These are phyloP conservation scores for Monoplex corrugatus DNA, from an alignment of 2,888 invertebrate genomes.

Conservation along the genomic window DNA sequence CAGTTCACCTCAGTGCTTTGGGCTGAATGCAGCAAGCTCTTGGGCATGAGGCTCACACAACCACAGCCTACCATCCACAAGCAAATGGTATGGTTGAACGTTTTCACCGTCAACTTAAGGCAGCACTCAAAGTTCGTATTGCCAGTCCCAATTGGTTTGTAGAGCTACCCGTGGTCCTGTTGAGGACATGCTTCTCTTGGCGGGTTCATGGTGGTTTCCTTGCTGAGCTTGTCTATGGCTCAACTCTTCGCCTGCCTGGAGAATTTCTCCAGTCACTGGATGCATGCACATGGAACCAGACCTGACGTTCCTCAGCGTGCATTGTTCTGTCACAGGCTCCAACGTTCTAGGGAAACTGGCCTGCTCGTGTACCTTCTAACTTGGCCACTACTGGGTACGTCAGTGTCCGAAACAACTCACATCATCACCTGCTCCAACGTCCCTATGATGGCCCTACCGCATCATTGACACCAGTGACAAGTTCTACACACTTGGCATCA, in stretches of 20 bases:
- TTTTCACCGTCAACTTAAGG: constrained; percentile 43
- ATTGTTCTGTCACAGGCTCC: constrained; percentile 20
- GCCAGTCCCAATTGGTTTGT: constrained; percentile 3
- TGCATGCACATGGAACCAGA: constrained; percentile 40
- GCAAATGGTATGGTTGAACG: constrained; percentile 50
- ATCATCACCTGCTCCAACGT: constrained; percentile 30
- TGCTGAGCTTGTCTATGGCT: constrained; percentile 46
- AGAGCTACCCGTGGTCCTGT: constrained; percentile 39
- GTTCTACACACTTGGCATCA: constrained; percentile 34
- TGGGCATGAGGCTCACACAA: too few relatives aligned
- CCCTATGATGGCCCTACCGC: background rate
- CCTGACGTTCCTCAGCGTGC: constrained; percentile 37
- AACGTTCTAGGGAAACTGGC: constrained; percentile 8
- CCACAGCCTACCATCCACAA: constrained; percentile 43
- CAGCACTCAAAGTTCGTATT: constrained; percentile 34
- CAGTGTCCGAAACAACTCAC: constrained; percentile 13
- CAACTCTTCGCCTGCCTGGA: constrained; percentile 45
- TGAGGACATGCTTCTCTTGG: constrained; percentile 40
- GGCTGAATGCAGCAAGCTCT: too few relatives aligned
- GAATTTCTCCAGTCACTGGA: constrained; percentile 36
- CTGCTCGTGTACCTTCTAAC: constrained; percentile 32
- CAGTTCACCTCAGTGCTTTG: too few relatives aligned
- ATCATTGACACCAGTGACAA: constrained; percentile 4
- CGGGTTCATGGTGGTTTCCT: constrained; percentile 40
- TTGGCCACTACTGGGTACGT: constrained; percentile 31